Evolutionary conservation across 2,888 invertebrate species (phyloP), one percentile per base, ranked within the genome.

Genomic region (Argynnis bischoffii): DNA sequence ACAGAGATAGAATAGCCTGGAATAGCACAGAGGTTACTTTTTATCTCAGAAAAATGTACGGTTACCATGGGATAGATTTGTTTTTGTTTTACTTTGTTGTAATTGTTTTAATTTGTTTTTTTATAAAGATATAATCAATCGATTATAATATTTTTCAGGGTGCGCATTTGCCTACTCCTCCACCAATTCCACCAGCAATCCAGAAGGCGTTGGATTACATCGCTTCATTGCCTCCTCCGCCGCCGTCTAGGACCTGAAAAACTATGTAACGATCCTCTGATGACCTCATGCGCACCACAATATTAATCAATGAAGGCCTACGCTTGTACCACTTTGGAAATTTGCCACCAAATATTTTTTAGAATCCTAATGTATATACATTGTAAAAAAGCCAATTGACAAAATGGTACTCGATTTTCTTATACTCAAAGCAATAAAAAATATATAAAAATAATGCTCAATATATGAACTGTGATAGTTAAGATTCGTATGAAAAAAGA

Each of bases 101-200:
- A 55, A 59, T 63, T 41, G 18, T 54, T 56, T 70, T 68, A 67
- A 41, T 85, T 86, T 18, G 0, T 54, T 4, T 21, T n/a, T 55
- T 4, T 11, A 41, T 41, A 11, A 41, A 11, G 1, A 31, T 55
- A 26, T 63, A 47, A 47, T 55, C 16, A 26, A 41, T 26, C 26
- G 26, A 3, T 31, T 59, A 11, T 21, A 18, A 35, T 51, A 3
- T 21, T 11, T 66, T 66, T n/a, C 89, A 94, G 90, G 96, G 96
- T 18, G 95, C 94, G 31, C 96, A 96, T 89, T 84, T 96, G 72
- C 96, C 96, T 6, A 96, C 96, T 14, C 94, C 96, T 14, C 96
- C 96, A n/a, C 96, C 96, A 72, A 95, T 94, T 71, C 96, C 96
- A 67, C 95, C 95, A 80, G 95, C 94, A 83, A 96, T 96, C 75